phyloP scores from a whole-genome alignment of 2,113 vertebrate genomes.

The Herpailurus yagouaroundi region DNA sequence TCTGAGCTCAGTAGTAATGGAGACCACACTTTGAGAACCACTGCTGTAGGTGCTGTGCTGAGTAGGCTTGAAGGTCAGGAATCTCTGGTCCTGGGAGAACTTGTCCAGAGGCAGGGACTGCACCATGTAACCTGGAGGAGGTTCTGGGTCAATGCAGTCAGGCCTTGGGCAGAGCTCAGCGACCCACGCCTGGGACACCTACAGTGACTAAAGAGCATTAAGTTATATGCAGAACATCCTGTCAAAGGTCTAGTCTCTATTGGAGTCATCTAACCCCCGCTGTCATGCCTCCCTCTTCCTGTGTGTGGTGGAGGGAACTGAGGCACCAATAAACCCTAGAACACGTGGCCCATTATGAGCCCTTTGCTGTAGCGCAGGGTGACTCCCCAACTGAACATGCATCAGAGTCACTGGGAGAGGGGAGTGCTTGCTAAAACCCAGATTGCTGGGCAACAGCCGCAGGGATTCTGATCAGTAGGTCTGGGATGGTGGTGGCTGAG shows the following conservation, averaged over 20 bases:
- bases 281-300: neutral
- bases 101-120: neutral
- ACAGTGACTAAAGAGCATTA: neutral
- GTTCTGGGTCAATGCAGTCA: neutral
- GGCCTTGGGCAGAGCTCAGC: neutral
- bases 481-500: neutral
- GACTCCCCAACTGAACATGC: neutral
- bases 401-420: neutral
- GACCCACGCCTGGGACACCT: neutral
- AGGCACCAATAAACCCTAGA: neutral
- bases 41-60: neutral
- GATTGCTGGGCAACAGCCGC: neutral
- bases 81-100: neutral
- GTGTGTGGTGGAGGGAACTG: neutral
- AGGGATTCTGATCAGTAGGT: neutral
- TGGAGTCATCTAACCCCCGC: neutral
- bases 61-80: neutral
- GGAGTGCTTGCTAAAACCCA: neutral
- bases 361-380: neutral
- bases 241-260: neutral
- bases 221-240: neutral
- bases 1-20: neutral
- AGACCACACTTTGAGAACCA: neutral
- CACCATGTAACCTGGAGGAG: neutral
- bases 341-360: neutral